phyloP scores from a whole-genome alignment of 2,113 vertebrate genomes.

The Diadophis punctatus region DNA sequence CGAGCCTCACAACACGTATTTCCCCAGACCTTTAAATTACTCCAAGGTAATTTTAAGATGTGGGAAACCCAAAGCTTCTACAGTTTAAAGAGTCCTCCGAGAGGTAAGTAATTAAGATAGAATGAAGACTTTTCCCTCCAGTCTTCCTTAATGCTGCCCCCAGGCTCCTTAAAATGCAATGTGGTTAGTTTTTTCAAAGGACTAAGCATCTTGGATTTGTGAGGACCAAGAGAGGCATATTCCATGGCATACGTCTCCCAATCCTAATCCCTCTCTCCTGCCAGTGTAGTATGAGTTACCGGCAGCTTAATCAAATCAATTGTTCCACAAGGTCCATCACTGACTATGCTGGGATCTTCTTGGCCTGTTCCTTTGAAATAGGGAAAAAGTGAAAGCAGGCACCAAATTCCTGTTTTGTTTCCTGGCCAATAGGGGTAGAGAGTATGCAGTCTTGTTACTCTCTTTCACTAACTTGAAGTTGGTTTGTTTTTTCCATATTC shows the following conservation, averaged over 20 bases:
- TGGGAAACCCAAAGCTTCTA: background rate
- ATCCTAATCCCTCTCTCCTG: background rate
- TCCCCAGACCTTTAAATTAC: background rate
- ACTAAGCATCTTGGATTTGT: background rate
- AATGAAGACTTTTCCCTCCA: background rate
- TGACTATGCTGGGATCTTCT: background rate
- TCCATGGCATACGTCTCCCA: background rate
- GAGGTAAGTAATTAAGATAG: background rate
- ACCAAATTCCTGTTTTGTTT: background rate
- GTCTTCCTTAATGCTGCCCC: background rate
- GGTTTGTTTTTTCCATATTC: background rate
- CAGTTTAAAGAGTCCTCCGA: background rate
- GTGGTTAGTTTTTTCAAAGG: background rate
- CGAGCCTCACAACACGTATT: background rate
- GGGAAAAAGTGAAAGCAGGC: background rate
- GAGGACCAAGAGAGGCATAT: background rate
- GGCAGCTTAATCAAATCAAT: background rate
- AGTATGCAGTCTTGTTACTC: background rate
- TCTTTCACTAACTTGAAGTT: background rate
- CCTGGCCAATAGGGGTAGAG: too few species aligned
- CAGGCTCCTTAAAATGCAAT: background rate
- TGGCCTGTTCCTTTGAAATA: background rate
- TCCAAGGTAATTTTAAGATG: background rate
- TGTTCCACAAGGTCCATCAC: background rate
- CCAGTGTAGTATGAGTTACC: background rate